Evolutionary conservation across 2,113 vertebrate species (phyloP).

Genomic region (Urocolius indicus): DNA sequence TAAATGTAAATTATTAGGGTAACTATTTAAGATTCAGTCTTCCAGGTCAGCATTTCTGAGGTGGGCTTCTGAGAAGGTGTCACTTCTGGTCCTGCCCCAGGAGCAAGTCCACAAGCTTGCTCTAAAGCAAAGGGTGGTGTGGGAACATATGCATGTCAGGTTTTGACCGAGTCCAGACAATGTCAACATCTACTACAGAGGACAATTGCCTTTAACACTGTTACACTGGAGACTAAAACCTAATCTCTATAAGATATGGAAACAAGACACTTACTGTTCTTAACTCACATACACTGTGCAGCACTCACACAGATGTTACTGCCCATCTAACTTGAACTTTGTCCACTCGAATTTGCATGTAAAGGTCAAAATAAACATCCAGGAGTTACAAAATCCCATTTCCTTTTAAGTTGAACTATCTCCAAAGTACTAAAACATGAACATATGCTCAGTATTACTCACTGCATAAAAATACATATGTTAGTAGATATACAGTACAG

Average conservation of each 20-base stretch:
- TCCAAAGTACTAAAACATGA: slow-evolving; percentile 65
- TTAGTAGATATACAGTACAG: slow-evolving; percentile 57
- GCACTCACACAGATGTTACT: not conserved
- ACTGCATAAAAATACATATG: slow-evolving; percentile 70
- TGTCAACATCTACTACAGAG: not conserved
- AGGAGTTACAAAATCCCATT: slow-evolving; percentile 33
- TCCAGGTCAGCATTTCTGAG: not conserved
- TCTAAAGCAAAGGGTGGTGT: not conserved
- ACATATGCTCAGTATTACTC: slow-evolving; percentile 71
- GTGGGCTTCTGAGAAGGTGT: not conserved
- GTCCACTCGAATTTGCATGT: not conserved
- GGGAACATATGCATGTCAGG: not conserved
- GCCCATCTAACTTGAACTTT: not conserved
- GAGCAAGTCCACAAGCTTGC: not conserved
- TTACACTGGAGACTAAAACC: not conserved
- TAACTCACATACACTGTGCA: not conserved
- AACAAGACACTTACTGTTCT: not conserved
- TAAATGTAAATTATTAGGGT: not conserved
- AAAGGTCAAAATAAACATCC: slow-evolving; percentile 59
- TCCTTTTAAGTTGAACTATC: slow-evolving; percentile 54
- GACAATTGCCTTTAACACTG: not conserved
- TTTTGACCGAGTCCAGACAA: not conserved
- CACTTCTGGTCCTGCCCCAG: not conserved
- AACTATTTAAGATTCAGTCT: not conserved
- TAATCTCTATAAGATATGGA: not conserved